Conservation (phyloP, 1,140 invertebrate genomes). For the Drosophila murphyi region DNA sequence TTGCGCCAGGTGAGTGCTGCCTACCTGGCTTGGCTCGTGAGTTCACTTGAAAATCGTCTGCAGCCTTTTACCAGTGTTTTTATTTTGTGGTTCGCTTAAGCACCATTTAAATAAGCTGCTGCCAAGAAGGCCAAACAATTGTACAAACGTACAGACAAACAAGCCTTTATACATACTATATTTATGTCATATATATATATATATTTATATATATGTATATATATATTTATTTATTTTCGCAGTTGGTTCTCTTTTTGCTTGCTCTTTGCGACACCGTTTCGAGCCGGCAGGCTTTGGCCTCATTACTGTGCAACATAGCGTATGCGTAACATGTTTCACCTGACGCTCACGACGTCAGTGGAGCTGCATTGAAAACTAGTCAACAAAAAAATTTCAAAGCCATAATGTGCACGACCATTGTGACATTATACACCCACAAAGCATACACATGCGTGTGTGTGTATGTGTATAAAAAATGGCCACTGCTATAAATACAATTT, state of each 20-base stretch:
- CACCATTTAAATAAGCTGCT: slow-evolving; percentile 64
- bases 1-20: slow-evolving; percentile 35
- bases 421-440: slow-evolving; percentile 64
- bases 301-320: slow-evolving; percentile 72
- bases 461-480: slow-evolving; percentile 57
- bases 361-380: slow-evolving; percentile 56
- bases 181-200: slow-evolving; percentile 26
- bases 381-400: slow-evolving; percentile 74
- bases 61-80: not conserved
- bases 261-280: slow-evolving; percentile 1
- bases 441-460: slow-evolving; percentile 6
- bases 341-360: slow-evolving; percentile 47
- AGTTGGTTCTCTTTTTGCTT: slow-evolving; percentile 1
- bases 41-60: slow-evolving; percentile 30
- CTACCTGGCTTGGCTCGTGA: slow-evolving; percentile 38
- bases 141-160: slow-evolving; percentile 15
- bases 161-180: slow-evolving; percentile 22
- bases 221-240: slow-evolving; percentile 19
- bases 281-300: slow-evolving; percentile 51
- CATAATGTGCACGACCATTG: slow-evolving; percentile 60
- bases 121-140: slow-evolving; percentile 37
- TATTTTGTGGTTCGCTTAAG: slow-evolving; percentile 51
- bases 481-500: slow-evolving; percentile 78
- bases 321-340: slow-evolving; percentile 74
- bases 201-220: slow-evolving; percentile 13